phyloP scores from a whole-genome alignment of 2,113 vertebrate species.

The Apus apus region DNA sequence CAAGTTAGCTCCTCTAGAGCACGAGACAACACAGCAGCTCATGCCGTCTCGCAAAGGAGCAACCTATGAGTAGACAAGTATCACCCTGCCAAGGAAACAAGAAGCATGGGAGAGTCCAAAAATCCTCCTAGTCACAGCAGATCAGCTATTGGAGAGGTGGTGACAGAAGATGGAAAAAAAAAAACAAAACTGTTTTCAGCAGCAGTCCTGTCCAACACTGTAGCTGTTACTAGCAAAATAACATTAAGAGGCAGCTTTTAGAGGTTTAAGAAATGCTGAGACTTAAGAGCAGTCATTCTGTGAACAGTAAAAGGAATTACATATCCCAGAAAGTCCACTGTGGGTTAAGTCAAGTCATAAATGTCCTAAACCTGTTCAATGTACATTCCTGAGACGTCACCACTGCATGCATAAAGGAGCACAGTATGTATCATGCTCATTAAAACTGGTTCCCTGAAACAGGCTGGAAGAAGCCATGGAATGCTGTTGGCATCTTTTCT shows the following conservation, averaged over 20 bases:
- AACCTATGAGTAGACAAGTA: background rate
- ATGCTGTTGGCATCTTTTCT: background rate
- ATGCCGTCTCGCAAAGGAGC: background rate
- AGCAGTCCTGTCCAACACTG: background rate
- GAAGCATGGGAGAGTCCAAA: slow-evolving; percentile 1
- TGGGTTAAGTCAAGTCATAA: background rate
- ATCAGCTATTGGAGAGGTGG: background rate
- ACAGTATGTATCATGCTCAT: rapidly evolving
- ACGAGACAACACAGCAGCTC: background rate
- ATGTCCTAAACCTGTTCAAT: background rate
- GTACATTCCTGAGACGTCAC: background rate
- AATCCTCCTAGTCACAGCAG: background rate
- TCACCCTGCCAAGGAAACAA: background rate
- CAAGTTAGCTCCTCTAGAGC: slow-evolving; percentile 2
- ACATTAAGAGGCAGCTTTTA: background rate
- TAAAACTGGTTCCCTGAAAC: background rate
- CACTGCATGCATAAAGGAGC: background rate
- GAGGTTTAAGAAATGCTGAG: background rate
- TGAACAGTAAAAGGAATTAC: background rate
- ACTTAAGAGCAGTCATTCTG: background rate
- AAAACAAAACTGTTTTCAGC: background rate
- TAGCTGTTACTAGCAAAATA: background rate
- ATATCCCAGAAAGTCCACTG: background rate
- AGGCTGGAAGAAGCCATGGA: background rate
- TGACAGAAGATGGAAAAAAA: background rate